These are phyloP conservation scores for Rutpela maculata DNA, from an alignment of 2,888 invertebrate species.

Conservation along the genomic window DNA sequence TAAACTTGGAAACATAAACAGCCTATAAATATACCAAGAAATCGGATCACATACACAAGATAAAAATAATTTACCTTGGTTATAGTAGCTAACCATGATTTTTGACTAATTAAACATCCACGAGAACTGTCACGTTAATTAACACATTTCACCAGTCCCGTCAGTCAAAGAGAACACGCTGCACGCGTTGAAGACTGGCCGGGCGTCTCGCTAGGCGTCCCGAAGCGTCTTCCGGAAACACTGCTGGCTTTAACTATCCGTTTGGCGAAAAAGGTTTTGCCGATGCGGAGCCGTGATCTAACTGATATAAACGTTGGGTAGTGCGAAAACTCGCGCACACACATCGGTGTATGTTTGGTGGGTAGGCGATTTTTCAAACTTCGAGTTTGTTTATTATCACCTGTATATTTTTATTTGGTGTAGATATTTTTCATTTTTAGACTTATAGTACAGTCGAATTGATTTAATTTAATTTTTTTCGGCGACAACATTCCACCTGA, in stretches of 20 bases:
- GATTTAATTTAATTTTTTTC: too few relatives aligned
- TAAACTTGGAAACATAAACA: constrained; percentile 29
- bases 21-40: constrained; percentile 38
- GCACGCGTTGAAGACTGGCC: constrained; percentile 43
- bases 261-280: constrained; percentile 19
- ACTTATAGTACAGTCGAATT: too few relatives aligned
- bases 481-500: too few relatives aligned
- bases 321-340: constrained; percentile 7
- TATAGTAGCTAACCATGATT: constrained; percentile 55
- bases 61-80: constrained; percentile 55
- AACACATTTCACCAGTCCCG: constrained; percentile 58
- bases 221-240: constrained; percentile 48
- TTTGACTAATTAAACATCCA: constrained; percentile 45
- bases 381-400: neutral
- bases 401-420: constrained; percentile 7
- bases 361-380: neutral
- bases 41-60: constrained; percentile 20
- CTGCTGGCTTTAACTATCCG: constrained; percentile 38
- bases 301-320: neutral
- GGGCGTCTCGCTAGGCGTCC: constrained; percentile 36
- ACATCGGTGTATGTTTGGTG: neutral
- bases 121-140: constrained; percentile 60
- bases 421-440: neutral
- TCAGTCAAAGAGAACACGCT: constrained; percentile 48
- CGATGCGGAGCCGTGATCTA: constrained; percentile 8